Evolutionary conservation across 2,113 vertebrate species (phyloP).

Genomic region (Symphodus melops): DNA sequence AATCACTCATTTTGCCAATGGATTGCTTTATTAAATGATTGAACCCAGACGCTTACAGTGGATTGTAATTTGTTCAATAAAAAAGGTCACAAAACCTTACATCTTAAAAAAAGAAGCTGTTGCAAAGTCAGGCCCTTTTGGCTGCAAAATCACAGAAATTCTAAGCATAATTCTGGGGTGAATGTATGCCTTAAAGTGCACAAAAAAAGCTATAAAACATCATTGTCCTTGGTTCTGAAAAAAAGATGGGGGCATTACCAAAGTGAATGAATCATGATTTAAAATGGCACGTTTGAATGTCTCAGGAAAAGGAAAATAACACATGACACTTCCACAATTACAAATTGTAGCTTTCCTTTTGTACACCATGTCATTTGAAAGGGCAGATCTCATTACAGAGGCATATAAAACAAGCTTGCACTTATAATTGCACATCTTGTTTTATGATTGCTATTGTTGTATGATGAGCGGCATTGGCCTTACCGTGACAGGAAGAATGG

Average conservation of each 20-base stretch:
- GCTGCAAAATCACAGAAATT: not conserved
- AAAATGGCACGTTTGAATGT: constrained; percentile 1
- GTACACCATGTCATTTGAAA: constrained; percentile 1
- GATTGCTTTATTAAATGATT: too few species aligned
- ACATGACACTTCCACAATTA: not conserved
- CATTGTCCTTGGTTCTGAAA: constrained; percentile 1
- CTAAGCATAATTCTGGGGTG: not conserved
- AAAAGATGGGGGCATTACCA: not conserved
- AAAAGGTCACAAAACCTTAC: too few species aligned
- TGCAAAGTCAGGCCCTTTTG: not conserved
- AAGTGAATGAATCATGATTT: not conserved
- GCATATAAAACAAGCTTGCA: constrained; percentile 6
- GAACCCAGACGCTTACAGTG: too few species aligned
- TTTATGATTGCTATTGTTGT: constrained; percentile 25
- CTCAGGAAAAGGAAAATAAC: constrained; percentile 2
- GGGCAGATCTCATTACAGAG: constrained; percentile 12
- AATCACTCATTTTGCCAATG: too few species aligned
- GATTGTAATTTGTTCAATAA: too few species aligned
- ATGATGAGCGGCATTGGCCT: constrained; percentile 7
- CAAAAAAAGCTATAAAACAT: not conserved
- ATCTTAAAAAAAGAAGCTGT: not conserved
- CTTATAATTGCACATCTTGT: constrained; percentile 2
- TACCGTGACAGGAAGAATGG: constrained; percentile 21
- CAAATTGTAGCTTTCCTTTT: not conserved
- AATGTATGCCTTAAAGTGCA: not conserved